phyloP scores from a whole-genome alignment of 2,888 invertebrate genomes.

The Elysia crispata region DNA sequence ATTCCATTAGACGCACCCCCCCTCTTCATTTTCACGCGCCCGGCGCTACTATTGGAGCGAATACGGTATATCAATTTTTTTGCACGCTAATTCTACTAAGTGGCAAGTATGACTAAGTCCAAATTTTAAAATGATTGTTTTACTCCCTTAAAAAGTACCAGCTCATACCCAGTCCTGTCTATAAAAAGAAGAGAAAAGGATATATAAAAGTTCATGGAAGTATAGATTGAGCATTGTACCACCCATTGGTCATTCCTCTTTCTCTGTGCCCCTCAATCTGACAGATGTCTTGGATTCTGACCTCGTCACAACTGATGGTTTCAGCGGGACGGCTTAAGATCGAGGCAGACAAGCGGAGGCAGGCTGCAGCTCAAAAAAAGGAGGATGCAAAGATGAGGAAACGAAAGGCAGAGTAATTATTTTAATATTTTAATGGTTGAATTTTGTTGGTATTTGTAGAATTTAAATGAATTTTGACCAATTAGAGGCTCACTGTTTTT shows the following conservation, averaged over 20 bases:
- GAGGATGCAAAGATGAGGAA: background rate
- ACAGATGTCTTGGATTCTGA: background rate
- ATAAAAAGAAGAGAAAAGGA: no score
- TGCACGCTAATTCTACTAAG: no score
- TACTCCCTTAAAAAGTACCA: background rate
- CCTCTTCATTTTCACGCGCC: no score
- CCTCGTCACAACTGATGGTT: conserved; percentile 44
- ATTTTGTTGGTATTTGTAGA: no score
- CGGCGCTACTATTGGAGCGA: no score
- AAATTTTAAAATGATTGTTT: background rate
- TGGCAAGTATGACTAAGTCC: no score
- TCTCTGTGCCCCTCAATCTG: background rate
- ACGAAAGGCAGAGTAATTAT: background rate
- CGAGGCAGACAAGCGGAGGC: background rate
- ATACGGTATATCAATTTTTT: no score
- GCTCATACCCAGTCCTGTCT: no score
- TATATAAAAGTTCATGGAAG: no score
- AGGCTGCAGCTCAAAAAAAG: background rate
- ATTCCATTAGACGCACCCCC: no score
- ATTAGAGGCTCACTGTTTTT: background rate
- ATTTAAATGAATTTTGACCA: background rate
- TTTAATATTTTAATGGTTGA: background rate
- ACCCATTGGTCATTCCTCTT: background rate
- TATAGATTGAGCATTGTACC: no score
- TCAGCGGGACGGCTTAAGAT: conserved; percentile 38